Base-by-base conservation (phyloP, 2,888 invertebrate species). In the Mythimna impura region DNA sequence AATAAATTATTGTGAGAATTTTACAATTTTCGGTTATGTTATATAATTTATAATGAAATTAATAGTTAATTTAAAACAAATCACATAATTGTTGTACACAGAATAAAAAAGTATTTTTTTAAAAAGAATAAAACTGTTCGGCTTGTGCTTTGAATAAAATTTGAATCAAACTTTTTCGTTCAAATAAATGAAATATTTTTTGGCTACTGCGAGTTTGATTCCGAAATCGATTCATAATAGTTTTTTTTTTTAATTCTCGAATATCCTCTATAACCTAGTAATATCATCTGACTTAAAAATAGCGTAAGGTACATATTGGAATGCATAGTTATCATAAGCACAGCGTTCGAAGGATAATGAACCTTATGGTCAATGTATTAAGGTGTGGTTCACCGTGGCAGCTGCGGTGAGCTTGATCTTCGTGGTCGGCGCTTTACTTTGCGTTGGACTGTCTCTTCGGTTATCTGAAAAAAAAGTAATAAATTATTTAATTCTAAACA, bases 391-490 rank as follows among this genome's bases (percentile, higher is more conserved):
- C 89, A 92, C 85, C 90, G 91, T 64, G 89, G 78, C 69, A 85
- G 86, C 60, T 87, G 89, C 2, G 91, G 90, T 0, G 92, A 85
- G 9, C 89, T 87, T 0, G 90, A 82, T 9, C 89, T 87, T 4
- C 91, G 89, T 0, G 82, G 72, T 17, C 90, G 88, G 5, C 91
- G 88, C 68, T 91, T 92, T 1, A 88, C 83, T 61, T 89, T 91
- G 3, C 89, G 87, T 0, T 87, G 81, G 0, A 84, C 82, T 0
- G 89, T 84, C 50, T 92, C 92, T 75, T 92, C 92, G 8, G 91
- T 89, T 65, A 92, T 86, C 93, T 94, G 88, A n/a, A 89, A 66
- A n/a, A 36, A 52, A 47, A 36, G 47, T 52, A 52, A 52, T 20
- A 52, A n/a, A 52, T 30, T 30, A 30, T 30, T 30, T 30, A 0